Evolutionary conservation across 1,140 invertebrate genomes (phyloP).

Genomic region (Diorhabda carinulata): DNA sequence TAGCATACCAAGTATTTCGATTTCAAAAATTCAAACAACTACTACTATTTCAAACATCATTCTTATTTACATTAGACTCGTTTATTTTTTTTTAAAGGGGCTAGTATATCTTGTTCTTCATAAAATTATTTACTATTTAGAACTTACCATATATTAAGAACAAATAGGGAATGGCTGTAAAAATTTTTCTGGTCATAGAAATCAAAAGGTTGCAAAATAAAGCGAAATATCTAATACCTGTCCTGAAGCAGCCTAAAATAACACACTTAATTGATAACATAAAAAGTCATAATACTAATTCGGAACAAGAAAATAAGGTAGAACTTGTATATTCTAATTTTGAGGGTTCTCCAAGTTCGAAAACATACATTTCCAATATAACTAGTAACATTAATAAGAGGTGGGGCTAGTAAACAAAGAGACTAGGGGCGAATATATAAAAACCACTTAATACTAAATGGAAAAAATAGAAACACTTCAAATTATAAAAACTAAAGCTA

Average conservation of each 20-base stretch:
- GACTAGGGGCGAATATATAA: not conserved
- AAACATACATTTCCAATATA: not conserved
- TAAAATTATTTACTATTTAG: not conserved
- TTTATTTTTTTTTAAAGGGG: no score
- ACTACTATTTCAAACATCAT: no score
- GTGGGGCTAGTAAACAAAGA: not conserved
- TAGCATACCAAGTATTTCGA: no score
- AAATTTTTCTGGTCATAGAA: slow-evolving; percentile 12
- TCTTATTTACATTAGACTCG: no score
- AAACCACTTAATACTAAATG: not conserved
- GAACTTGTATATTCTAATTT: not conserved
- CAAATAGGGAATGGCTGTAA: not conserved
- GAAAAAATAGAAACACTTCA: no score
- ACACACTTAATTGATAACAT: not conserved
- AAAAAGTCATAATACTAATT: not conserved
- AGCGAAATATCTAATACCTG: slow-evolving; percentile 10
- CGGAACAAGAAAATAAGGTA: not conserved
- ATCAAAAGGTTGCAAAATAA: slow-evolving; percentile 12
- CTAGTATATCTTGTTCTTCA: no score
- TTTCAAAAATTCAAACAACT: no score
- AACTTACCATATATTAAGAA: slow-evolving; percentile 10
- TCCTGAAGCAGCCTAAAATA: slow-evolving; percentile 12
- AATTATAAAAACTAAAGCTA: no score
- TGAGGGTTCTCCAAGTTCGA: not conserved
- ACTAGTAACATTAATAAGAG: slow-evolving; percentile 1